phyloP scores from a whole-genome alignment of 2,113 vertebrate genomes.

The Spheniscus mendiculus region DNA sequence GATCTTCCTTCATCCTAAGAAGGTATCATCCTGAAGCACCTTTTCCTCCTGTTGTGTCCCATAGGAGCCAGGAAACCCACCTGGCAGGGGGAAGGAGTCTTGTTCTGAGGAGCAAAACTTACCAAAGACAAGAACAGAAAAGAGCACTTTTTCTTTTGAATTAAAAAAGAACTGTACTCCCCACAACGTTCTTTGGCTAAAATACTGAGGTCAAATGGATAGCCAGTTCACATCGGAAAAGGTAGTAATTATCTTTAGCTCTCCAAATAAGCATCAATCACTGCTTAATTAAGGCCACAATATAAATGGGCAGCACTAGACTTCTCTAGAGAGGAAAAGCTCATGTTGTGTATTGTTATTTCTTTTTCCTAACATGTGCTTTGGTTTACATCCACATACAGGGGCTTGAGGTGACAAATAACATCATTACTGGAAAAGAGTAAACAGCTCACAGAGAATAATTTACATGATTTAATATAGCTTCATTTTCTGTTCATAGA shows the following conservation, averaged over 20 bases:
- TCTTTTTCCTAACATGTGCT: constrained; percentile 9
- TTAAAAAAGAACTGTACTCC: neutral
- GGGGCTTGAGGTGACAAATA: constrained; percentile 55
- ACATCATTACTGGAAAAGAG: constrained; percentile 52
- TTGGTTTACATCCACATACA: constrained; percentile 20
- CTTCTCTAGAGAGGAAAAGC: constrained; percentile 25
- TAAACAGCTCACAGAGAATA: constrained; percentile 59
- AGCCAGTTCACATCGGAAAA: neutral
- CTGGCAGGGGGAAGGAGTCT: neutral
- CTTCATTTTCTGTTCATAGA: constrained; percentile 47
- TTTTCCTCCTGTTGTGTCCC: neutral
- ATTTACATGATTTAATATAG: constrained; percentile 61
- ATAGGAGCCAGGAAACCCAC: neutral
- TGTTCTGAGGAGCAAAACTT: neutral
- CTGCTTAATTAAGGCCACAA: constrained; percentile 30
- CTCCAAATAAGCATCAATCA: constrained; percentile 47
- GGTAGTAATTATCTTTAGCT: constrained; percentile 10
- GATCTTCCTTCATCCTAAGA: neutral
- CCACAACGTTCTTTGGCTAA: neutral
- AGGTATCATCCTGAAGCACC: neutral
- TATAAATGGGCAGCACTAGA: neutral
- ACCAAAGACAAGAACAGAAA: neutral
- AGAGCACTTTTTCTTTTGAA: neutral
- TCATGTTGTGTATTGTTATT: neutral
- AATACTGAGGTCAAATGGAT: neutral